phyloP scores from a whole-genome alignment of 1,140 invertebrate species.

The Diachasma alloeum region DNA sequence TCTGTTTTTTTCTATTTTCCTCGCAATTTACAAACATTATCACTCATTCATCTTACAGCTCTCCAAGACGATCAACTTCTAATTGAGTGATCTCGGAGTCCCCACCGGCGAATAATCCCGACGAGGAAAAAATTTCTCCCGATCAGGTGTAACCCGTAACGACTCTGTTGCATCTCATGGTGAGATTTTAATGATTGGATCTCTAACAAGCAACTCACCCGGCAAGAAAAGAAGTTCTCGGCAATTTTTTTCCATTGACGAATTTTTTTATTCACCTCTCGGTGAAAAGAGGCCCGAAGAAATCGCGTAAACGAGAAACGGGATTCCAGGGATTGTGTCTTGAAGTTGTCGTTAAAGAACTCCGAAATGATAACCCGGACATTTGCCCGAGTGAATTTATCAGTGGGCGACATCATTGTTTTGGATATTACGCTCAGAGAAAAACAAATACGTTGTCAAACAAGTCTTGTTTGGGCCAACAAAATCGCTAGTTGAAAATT shows the following conservation, averaged over 20 bases:
- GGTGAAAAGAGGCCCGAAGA: background rate
- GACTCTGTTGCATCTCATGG: conserved; percentile 11
- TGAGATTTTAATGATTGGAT: conserved; percentile 27
- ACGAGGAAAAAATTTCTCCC: background rate
- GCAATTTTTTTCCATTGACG: background rate
- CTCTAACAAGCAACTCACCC: conserved; percentile 8
- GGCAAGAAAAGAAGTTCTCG: conserved; percentile 2
- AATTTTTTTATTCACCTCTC: background rate
- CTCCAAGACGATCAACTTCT: background rate
- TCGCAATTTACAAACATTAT: too few relatives aligned
- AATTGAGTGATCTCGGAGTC: conserved; percentile 25
- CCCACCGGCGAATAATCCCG: background rate
- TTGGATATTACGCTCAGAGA: background rate
- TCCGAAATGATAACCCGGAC: background rate
- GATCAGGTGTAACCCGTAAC: background rate
- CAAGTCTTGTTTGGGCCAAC: too few relatives aligned
- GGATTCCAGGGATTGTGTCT: background rate
- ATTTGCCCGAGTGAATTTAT: background rate
- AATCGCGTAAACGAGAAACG: background rate
- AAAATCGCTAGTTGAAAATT: too few relatives aligned
- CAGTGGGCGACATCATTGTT: background rate
- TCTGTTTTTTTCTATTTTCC: too few relatives aligned
- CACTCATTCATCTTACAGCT: too few relatives aligned
- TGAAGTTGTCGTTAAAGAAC: background rate
- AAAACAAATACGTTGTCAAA: too few relatives aligned